phyloP scores from a whole-genome alignment of 1,140 invertebrate species.

The Acromyrmex echinatior region DNA sequence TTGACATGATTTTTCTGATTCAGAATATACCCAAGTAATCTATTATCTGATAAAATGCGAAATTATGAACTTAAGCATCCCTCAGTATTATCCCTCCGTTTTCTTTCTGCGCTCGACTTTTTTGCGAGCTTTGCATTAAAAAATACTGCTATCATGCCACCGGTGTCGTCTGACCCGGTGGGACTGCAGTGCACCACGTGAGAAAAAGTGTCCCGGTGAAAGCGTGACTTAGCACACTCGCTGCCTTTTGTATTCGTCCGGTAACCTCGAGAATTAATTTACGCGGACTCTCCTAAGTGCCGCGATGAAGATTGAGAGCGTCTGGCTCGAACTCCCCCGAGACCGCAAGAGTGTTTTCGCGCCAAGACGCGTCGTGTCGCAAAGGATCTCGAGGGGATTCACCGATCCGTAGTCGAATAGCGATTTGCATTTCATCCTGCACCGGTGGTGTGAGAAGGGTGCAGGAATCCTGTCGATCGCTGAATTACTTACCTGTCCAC shows the following conservation, averaged over 20 bases:
- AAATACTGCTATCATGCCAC: slow-evolving; percentile 51
- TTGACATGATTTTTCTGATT: background rate
- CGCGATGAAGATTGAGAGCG: slow-evolving; percentile 75
- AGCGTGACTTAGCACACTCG: slow-evolving; percentile 70
- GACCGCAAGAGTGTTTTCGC: slow-evolving; percentile 68
- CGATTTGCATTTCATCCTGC: slow-evolving; percentile 74
- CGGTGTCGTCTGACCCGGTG: slow-evolving; percentile 17
- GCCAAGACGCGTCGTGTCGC: slow-evolving; percentile 63
- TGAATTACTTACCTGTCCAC: slow-evolving; percentile 76
- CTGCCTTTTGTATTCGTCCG: slow-evolving; percentile 68
- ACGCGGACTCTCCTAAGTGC: slow-evolving; percentile 68
- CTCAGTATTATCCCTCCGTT: slow-evolving; percentile 10
- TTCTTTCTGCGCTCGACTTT: background rate
- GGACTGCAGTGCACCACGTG: slow-evolving; percentile 26
- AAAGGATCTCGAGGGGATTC: slow-evolving; percentile 72
- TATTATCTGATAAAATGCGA: slow-evolving; percentile 15
- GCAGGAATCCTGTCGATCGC: slow-evolving; percentile 68
- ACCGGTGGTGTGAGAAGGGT: slow-evolving; percentile 53
- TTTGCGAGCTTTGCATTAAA: slow-evolving; percentile 37
- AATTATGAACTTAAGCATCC: slow-evolving; percentile 15
- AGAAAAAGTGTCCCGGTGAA: slow-evolving; percentile 63
- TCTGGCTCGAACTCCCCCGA: slow-evolving; percentile 60
- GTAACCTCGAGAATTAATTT: slow-evolving; percentile 73
- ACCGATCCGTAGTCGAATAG: slow-evolving; percentile 69
- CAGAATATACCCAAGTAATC: background rate